Conservation (phyloP, 2,113 vertebrate genomes). For the Bothrops jararaca region DNA sequence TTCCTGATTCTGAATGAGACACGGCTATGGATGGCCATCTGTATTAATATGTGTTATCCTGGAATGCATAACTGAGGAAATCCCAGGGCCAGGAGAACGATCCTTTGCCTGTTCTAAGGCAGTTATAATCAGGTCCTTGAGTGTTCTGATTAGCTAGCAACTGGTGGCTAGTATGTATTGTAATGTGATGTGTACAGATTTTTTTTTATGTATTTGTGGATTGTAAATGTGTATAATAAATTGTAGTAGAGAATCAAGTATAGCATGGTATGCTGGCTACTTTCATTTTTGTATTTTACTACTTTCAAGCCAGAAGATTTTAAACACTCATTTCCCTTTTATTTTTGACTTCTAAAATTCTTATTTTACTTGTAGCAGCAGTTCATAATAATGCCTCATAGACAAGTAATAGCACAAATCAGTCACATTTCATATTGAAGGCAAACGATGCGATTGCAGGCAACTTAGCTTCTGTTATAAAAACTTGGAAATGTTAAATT, state of each 20-base stretch:
- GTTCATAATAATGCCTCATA: background rate
- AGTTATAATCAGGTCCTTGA: slow-evolving; percentile 66
- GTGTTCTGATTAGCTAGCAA: slow-evolving; percentile 72
- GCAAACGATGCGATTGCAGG: background rate
- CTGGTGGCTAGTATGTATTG: slow-evolving; percentile 73
- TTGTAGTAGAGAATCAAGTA: slow-evolving; percentile 57
- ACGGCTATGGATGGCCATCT: background rate
- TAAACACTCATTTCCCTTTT: background rate
- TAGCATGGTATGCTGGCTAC: slow-evolving; percentile 17
- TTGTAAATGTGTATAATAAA: slow-evolving; percentile 76
- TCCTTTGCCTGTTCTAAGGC: slow-evolving; percentile 78
- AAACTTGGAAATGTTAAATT: background rate
- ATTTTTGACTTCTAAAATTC: background rate
- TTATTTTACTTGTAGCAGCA: background rate
- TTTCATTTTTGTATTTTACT: background rate
- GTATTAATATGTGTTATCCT: slow-evolving; percentile 36
- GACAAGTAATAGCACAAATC: background rate
- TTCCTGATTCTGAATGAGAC: slow-evolving; percentile 14
- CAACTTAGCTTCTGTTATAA: background rate
- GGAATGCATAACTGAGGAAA: slow-evolving; percentile 60
- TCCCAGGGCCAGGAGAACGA: slow-evolving; percentile 59
- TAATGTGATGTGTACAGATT: slow-evolving; percentile 79
- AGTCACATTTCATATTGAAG: rapidly evolving
- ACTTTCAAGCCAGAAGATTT: background rate
- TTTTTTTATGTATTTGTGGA: slow-evolving; percentile 65